Base-by-base conservation (phyloP, 2,888 invertebrate genomes). In the Kryphioiulus occultus region DNA sequence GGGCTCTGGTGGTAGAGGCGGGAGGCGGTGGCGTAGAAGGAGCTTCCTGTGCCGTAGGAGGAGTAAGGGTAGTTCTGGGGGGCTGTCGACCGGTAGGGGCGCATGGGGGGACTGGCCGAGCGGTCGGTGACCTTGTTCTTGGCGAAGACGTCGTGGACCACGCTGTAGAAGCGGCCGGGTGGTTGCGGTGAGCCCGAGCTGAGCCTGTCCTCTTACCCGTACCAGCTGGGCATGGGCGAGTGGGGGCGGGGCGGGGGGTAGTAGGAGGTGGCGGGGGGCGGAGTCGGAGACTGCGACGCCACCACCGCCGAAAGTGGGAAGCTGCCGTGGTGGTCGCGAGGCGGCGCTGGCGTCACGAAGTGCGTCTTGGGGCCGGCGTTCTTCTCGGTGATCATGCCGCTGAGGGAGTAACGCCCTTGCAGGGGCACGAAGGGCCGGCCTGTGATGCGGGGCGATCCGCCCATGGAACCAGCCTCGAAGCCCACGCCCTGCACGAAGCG, bases 401-500 rank as follows among this genome's bases (percentile, higher is more conserved):
- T 53, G 26, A 87, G 78, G 35, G 82, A 32, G 87, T 87, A 87
- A 12, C 87, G 84, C 10, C 87, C 87, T 35, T 87, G 87, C 26
- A 87, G 85, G 26, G 87, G 87, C 1, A 47, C 87, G 42, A 87
- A 87, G 22, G 87, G 87, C 30, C 53, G 42, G 0, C 87, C 85
- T 3, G 87, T 85, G 35, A 85, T 5, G 12, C 59, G 82, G 26
- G 87, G 87, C 17, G 87, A 84, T 3, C 87, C 87, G 12, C 87
- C 87, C 87, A 87, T 87, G n/a, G 87, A 87, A 32, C 44, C 44
- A 17, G 87, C 47, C 85, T 87, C 87, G 42, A 87, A 87, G 22
- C 87, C 87, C 30, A 87, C 87, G 19, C 87, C 87, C 53, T 87
- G 87, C 15, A 87, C 87, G 30, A 87, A 87, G 32, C 87, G 82